phyloP scores from a whole-genome alignment of 2,888 invertebrate genomes.

The Trachelus iudaicus region DNA sequence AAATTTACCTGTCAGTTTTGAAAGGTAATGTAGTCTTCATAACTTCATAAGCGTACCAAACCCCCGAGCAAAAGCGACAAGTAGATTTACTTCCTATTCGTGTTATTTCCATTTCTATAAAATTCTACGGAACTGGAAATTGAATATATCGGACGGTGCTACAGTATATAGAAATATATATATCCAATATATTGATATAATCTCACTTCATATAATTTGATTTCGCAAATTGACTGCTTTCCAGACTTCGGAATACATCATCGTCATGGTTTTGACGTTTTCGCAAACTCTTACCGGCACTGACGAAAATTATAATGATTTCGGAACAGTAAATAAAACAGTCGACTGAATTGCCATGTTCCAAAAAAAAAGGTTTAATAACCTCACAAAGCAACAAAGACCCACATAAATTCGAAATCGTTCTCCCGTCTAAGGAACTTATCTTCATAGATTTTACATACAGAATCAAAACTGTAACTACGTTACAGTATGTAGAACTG shows the following conservation, averaged over 20 bases:
- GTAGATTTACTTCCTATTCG: not conserved
- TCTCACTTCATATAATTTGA: not conserved
- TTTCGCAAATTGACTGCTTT: not conserved
- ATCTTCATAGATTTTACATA: too few species aligned
- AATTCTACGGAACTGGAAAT: not conserved
- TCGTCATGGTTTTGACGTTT: not conserved
- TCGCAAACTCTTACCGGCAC: not conserved
- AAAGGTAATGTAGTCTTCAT: not conserved
- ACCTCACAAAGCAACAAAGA: not conserved
- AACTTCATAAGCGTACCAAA: not conserved
- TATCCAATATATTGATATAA: not conserved
- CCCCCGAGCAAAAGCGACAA: not conserved
- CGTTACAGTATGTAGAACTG: too few species aligned
- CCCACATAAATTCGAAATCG: too few species aligned
- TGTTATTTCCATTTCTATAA: not conserved
- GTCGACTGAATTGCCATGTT: not conserved
- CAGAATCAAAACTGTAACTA: too few species aligned
- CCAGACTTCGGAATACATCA: not conserved
- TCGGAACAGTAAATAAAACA: not conserved
- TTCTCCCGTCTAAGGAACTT: too few species aligned
- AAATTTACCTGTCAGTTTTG: not conserved
- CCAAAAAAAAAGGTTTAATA: not conserved
- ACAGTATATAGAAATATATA: not conserved
- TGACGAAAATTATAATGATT: not conserved
- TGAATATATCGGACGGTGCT: not conserved